Evolutionary conservation across 1,140 invertebrate species (phyloP).

Genomic region (Adelges cooleyi): DNA sequence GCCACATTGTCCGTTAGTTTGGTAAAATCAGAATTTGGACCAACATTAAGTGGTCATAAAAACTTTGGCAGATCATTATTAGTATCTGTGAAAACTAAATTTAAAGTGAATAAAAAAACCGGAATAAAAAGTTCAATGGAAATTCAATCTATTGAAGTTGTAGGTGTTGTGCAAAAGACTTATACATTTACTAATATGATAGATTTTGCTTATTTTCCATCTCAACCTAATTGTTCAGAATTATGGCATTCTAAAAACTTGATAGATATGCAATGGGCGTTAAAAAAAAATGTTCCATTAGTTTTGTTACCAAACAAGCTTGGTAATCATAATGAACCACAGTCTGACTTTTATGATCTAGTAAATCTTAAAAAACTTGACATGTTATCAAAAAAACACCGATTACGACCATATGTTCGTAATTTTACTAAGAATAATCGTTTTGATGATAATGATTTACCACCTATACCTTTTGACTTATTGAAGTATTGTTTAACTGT

Average conservation of each 20-base stretch:
- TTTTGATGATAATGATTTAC: conserved; percentile 16
- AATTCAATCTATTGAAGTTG: not conserved
- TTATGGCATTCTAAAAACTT: not conserved
- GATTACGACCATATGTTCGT: conserved; percentile 5
- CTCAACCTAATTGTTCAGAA: conserved; percentile 4
- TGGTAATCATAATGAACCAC: conserved; percentile 22
- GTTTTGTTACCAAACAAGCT: not conserved
- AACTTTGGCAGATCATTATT: conserved; percentile 4
- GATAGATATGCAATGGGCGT: conserved; percentile 16
- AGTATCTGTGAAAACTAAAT: not conserved
- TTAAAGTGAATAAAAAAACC: conserved; percentile 21
- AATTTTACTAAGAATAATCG: conserved; percentile 22
- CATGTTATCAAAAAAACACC: conserved; percentile 13
- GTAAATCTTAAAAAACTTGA: conserved; percentile 19
- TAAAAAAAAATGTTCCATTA: conserved; percentile 5
- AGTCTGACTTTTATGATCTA: conserved; percentile 13
- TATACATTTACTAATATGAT: conserved; percentile 8
- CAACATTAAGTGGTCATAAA: not conserved
- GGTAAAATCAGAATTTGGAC: conserved; percentile 19
- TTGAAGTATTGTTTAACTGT: conserved; percentile 21
- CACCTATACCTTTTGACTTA: conserved; percentile 13
- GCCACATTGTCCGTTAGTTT: conserved; percentile 1
- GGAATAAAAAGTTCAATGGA: not conserved
- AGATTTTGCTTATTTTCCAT: conserved; percentile 10
- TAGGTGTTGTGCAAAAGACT: conserved; percentile 11